These are phyloP conservation scores for Torymus texanus DNA, from an alignment of 2,888 invertebrate species.

Conservation along the genomic window DNA sequence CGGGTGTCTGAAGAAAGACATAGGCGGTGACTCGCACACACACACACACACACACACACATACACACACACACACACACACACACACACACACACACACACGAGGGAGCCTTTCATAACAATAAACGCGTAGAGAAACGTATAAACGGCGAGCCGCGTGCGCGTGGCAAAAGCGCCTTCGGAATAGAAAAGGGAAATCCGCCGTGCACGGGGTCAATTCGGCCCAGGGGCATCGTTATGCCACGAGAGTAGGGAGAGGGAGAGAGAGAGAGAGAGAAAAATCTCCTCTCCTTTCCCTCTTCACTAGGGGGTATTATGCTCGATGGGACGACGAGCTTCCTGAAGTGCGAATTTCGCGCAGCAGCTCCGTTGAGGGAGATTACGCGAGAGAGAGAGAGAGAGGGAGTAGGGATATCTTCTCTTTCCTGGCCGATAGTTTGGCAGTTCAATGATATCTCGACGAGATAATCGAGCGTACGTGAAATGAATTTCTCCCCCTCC, in stretches of 20 bases:
- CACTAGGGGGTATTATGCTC: conserved; percentile 30
- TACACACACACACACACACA: too few species aligned
- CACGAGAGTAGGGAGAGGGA: background rate
- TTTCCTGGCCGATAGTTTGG: conserved; percentile 1
- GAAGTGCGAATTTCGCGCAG: conserved; percentile 44
- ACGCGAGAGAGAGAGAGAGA: background rate
- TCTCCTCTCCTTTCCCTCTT: conserved; percentile 1
- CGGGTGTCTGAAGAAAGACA: too few species aligned
- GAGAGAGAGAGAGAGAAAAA: background rate
- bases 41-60: too few species aligned
- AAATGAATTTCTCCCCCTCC: conserved; percentile 19
- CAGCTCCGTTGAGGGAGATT: conserved; percentile 16
- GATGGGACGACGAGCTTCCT: conserved; percentile 33
- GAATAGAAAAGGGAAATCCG: conserved; percentile 5
- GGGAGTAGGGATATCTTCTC: conserved; percentile 1
- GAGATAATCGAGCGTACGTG: conserved; percentile 44
- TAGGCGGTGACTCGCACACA: too few species aligned
- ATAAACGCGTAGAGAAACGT: conserved; percentile 30
- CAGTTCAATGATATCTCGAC: conserved; percentile 31
- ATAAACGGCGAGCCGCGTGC: background rate
- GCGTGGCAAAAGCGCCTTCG: background rate
- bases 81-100: background rate
- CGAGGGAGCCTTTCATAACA: conserved; percentile 15
- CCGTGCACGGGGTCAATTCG: conserved; percentile 27
- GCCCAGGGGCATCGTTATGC: conserved; percentile 44